These are phyloP conservation scores for Drosophila mauritiana DNA, from an alignment of 1,140 invertebrate genomes.

Conservation along the genomic window DNA sequence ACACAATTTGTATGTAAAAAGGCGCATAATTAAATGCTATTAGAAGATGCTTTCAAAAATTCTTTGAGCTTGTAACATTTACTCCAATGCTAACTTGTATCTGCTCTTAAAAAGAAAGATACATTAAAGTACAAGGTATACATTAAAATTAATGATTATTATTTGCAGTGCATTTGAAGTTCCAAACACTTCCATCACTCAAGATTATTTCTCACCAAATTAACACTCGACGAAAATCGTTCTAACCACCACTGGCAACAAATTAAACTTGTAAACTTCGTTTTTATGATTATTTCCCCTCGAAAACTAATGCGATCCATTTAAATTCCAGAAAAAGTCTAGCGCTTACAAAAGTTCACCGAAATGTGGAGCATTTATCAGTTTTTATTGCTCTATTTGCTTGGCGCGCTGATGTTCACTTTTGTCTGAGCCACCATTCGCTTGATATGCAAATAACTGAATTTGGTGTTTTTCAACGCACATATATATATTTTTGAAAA, in stretches of 20 bases:
- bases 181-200: neutral
- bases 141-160: neutral
- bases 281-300: constrained; percentile 53
- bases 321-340: constrained; percentile 36
- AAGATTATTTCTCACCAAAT: constrained; percentile 2
- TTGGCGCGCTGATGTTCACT: constrained; percentile 22
- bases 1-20: neutral
- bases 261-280: constrained; percentile 39
- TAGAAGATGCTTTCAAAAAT: neutral
- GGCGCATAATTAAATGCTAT: neutral
- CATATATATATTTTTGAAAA: constrained; percentile 67
- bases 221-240: constrained; percentile 9
- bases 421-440: constrained; percentile 44
- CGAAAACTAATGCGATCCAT: constrained; percentile 42
- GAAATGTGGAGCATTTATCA: constrained; percentile 69
- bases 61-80: no score
- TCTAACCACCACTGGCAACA: constrained; percentile 29
- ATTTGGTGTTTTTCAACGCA: constrained; percentile 73
- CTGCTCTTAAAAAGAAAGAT: no score
- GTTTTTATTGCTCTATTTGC: constrained; percentile 74
- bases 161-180: neutral
- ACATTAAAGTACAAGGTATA: no score
- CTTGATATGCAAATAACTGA: constrained; percentile 72
- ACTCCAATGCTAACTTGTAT: no score
- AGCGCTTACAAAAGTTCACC: constrained; percentile 51